Base-by-base conservation (phyloP, 2,888 invertebrate species). In the Callinectes sapidus region DNA sequence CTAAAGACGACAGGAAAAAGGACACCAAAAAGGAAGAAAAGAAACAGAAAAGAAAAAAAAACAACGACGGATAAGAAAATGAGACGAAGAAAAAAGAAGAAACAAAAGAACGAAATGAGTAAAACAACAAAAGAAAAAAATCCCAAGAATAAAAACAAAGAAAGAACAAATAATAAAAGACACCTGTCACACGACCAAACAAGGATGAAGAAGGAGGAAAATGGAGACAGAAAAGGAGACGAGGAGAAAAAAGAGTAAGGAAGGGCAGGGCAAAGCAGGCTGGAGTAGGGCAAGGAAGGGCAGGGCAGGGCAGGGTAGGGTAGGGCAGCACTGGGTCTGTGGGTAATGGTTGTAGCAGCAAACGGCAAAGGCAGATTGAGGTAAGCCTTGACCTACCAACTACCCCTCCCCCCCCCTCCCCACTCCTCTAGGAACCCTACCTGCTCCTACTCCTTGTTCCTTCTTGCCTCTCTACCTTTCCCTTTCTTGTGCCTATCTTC, bases 221-320 rank as follows among this genome's bases (percentile, higher is more conserved):
- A 39, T 18, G 18, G 61, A 71, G n/a, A 48, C 48, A 48, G 48
- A 48, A 61, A 61, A 18, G 28, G 77, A 81, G 23, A 54, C 35
- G 23, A 28, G 42, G 23, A 32, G n/a, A 28, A 35, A 66, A 23
- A 42, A 48, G n/a, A 16, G 35, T 18, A 23, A 42, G 28, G 32
- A 1, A 28, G 39, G 42, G n/a, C 2, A 89, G 66, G 42, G 42
- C 2, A 55, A 13, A n/a, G 54, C 39, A n/a, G 42, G 54, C 28
- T 1, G 28, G 14, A n/a, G n/a, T 32, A 89, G 42, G 89, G 32
- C 39, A 42, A 54, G 77, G n/a, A n/a, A n/a, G 81, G n/a, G n/a
- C n/a, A 35, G 55, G n/a, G n/a, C n/a, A n/a, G 71, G 48, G 87
- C 3, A n/a, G 88, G 88, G 39, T 2, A n/a, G 87, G 87, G 54